These are phyloP conservation scores for Zaprionus lachaisei DNA, from an alignment of 1,140 invertebrate genomes.

Conservation along the genomic window DNA sequence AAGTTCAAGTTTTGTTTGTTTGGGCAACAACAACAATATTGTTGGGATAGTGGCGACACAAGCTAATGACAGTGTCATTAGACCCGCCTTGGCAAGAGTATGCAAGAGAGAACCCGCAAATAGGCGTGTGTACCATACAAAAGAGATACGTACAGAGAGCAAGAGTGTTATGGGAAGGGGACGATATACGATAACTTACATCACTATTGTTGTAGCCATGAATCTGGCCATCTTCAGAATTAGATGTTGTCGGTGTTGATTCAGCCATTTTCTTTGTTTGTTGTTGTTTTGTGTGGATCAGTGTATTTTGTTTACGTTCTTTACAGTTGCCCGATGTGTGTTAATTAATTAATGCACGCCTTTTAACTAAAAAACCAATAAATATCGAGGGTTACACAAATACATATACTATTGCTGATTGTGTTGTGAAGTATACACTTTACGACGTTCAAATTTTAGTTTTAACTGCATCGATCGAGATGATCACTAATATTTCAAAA, in stretches of 20 bases:
- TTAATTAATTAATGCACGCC: slow-evolving; percentile 69
- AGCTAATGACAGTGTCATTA: background rate
- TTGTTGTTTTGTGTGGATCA: slow-evolving; percentile 12
- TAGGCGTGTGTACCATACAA: background rate
- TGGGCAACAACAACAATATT: background rate
- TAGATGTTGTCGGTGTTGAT: slow-evolving; percentile 62
- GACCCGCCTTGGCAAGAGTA: background rate
- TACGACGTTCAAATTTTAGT: slow-evolving; percentile 16
- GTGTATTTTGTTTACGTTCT: slow-evolving; percentile 43
- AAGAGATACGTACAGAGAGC: background rate
- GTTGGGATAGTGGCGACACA: background rate
- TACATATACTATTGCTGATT: slow-evolving; percentile 1
- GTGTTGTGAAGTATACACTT: background rate
- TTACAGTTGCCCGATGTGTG: slow-evolving; percentile 37
- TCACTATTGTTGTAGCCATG: slow-evolving; percentile 77
- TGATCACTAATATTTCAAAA: slow-evolving; percentile 31
- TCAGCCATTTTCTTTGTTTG: slow-evolving; percentile 64
- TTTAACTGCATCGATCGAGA: slow-evolving; percentile 63
- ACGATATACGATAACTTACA: slow-evolving; percentile 56
- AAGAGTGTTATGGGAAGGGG: background rate
- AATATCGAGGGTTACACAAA: slow-evolving; percentile 32
- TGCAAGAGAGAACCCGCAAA: background rate
- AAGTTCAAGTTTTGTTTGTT: slow-evolving; percentile 2
- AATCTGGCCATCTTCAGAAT: slow-evolving; percentile 72
- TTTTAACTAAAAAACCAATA: slow-evolving; percentile 59